These are phyloP conservation scores for Leptosomus discolor DNA, from an alignment of 2,113 vertebrate genomes.

Conservation along the genomic window DNA sequence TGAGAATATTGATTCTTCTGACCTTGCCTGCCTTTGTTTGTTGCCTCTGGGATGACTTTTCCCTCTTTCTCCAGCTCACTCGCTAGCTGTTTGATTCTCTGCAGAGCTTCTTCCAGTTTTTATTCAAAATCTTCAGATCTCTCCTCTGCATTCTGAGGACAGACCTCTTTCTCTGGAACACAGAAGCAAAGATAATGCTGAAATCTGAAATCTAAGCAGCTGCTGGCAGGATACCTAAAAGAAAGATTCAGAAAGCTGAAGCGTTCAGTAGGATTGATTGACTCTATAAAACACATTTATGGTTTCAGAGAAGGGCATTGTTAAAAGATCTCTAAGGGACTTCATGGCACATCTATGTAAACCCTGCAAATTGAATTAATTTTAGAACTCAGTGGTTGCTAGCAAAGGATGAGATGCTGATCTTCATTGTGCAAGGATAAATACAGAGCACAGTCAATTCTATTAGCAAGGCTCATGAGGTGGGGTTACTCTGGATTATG, in stretches of 20 bases:
- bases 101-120: conserved; percentile 76
- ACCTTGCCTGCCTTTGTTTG: not conserved
- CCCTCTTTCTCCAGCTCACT: conserved; percentile 33
- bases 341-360: not conserved
- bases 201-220: not conserved
- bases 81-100: conserved; percentile 80
- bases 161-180: conserved; percentile 70
- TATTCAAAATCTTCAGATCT: conserved; percentile 77
- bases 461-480: not conserved
- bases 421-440: not conserved
- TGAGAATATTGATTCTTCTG: not conserved
- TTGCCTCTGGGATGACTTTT: not conserved
- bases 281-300: not conserved
- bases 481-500: not conserved
- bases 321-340: not conserved
- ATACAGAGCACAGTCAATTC: not conserved
- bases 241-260: not conserved
- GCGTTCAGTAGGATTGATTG: not conserved
- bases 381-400: not conserved
- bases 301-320: not conserved
- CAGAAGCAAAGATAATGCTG: not conserved
- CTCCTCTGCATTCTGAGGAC: conserved; percentile 74
- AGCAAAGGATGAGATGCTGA: not conserved
- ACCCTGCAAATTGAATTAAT: not conserved
- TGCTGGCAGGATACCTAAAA: not conserved